Evolutionary conservation across 2,797 vertebrate species (phyloP).

Genomic region (Cynodonichthys magdalenae): DNA sequence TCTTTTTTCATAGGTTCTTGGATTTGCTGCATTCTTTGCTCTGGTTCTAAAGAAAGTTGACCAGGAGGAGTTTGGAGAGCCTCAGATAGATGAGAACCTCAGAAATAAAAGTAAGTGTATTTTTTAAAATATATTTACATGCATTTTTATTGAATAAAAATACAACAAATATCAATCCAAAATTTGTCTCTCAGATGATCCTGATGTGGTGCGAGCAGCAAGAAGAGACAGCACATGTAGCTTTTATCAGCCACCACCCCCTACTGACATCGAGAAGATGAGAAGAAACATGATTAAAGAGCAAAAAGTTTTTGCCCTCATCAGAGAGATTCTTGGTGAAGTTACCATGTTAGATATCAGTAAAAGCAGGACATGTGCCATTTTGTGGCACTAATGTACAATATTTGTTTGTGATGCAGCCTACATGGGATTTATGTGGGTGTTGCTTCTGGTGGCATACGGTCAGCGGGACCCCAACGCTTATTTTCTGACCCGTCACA

Average conservation of each 20-base stretch:
- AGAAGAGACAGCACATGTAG: slow-evolving; percentile 87
- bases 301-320: slow-evolving; percentile 90
- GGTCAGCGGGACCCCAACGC: slow-evolving; percentile 92
- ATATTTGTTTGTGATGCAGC: slow-evolving; percentile 76
- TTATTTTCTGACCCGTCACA: slow-evolving; percentile 90
- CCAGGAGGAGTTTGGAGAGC: slow-evolving; percentile 87
- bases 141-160: background rate
- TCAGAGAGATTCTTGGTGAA: slow-evolving; percentile 91
- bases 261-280: slow-evolving; percentile 87
- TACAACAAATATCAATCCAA: background rate
- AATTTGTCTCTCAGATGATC: slow-evolving; percentile 75
- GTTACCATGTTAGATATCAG: background rate
- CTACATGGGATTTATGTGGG: slow-evolving; percentile 93
- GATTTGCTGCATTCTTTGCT: slow-evolving; percentile 96
- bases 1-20: slow-evolving; percentile 85
- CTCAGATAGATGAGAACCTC: slow-evolving; percentile 75
- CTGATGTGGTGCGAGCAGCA: slow-evolving; percentile 71
- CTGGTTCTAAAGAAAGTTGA: slow-evolving; percentile 92
- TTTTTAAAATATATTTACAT: background rate
- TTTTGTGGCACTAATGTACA: slow-evolving; percentile 13
- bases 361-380: background rate
- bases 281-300: slow-evolving; percentile 87
- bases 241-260: slow-evolving; percentile 89
- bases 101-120: slow-evolving; percentile 77
- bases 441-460: slow-evolving; percentile 92